These are phyloP conservation scores for Bacillus rossius DNA, from an alignment of 1,140 invertebrate genomes.

Conservation along the genomic window DNA sequence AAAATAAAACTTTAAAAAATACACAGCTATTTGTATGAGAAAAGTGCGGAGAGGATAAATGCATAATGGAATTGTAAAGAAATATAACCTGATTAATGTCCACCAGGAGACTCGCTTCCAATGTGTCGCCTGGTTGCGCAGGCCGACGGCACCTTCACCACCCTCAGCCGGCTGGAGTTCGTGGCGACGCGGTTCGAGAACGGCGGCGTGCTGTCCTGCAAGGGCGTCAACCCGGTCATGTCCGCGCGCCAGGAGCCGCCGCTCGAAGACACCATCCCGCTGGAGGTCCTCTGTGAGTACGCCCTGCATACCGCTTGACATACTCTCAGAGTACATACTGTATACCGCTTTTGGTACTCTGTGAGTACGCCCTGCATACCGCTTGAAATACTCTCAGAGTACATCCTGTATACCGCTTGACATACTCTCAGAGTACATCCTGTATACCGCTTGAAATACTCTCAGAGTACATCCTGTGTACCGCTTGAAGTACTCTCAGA, in stretches of 20 bases:
- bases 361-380: slow-evolving; percentile 60
- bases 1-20: too few relatives aligned
- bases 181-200: slow-evolving; percentile 77
- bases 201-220: slow-evolving; percentile 67
- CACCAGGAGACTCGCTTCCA: too few relatives aligned
- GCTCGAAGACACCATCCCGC: slow-evolving; percentile 56
- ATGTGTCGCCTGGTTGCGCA: slow-evolving; percentile 39
- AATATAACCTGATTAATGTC: too few relatives aligned
- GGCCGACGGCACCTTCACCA: slow-evolving; percentile 71
- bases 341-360: slow-evolving; percentile 70
- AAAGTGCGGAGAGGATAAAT: too few relatives aligned
- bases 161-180: slow-evolving; percentile 68
- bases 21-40: too few relatives aligned
- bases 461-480: too few relatives aligned
- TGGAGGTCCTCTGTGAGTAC: slow-evolving; percentile 81
- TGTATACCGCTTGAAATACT: neutral
- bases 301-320: slow-evolving; percentile 12
- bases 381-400: neutral
- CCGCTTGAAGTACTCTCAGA: slow-evolving; percentile 79
- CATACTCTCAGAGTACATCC: slow-evolving; percentile 71
- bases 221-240: slow-evolving; percentile 75
- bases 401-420: slow-evolving; percentile 66
- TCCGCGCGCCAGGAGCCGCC: slow-evolving; percentile 61
- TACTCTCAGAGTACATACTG: too few relatives aligned
- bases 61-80: too few relatives aligned